Percentiles rank a stretch among this genome's conserved stretches.
Evolutionary conservation across 1,140 invertebrate genomes (phyloP).

Genomic region (Drosophila sproati): DNA sequence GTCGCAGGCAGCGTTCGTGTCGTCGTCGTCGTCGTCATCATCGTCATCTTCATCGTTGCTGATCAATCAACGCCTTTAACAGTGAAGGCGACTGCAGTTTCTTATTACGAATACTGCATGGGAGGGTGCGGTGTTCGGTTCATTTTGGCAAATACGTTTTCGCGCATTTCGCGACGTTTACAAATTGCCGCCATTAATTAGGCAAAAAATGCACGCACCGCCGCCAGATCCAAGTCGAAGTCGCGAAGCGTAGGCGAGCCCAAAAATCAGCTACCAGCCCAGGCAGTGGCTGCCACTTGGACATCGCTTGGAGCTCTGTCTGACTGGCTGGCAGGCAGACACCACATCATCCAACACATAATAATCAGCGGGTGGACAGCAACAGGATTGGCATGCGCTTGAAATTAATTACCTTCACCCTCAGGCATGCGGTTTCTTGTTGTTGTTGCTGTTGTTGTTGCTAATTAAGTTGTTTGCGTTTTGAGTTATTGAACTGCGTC

Average conservation of each 20-base stretch:
- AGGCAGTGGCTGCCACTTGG: slow-evolving; percentile 12
- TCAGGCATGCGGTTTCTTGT: slow-evolving; percentile 23
- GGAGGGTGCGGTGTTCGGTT: slow-evolving; percentile 27
- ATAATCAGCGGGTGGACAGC: slow-evolving; percentile 82
- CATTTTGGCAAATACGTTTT: slow-evolving; percentile 81
- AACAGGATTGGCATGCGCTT: slow-evolving; percentile 79
- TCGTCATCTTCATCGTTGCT: slow-evolving; percentile 40
- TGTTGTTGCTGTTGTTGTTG: slow-evolving; percentile 42
- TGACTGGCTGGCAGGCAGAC: slow-evolving; percentile 38
- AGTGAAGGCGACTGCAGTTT: slow-evolving; percentile 66
- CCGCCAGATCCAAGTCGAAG: slow-evolving; percentile 21
- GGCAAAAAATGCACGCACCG: slow-evolving; percentile 76
- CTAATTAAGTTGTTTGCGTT: slow-evolving; percentile 81
- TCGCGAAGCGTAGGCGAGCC: slow-evolving; percentile 61
- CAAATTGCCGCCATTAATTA: slow-evolving; percentile 83
- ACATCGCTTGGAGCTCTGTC: slow-evolving; percentile 13
- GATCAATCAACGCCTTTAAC: slow-evolving; percentile 83
- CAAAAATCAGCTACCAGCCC: slow-evolving; percentile 54
- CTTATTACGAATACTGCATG: slow-evolving; percentile 65
- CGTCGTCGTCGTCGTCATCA: slow-evolving; percentile 36
- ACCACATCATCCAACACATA: slow-evolving; percentile 65
- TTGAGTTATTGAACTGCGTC: slow-evolving; percentile 75
- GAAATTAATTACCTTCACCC: slow-evolving; percentile 71
- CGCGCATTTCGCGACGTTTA: slow-evolving; percentile 81
- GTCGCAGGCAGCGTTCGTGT: slow-evolving; percentile 43